These are phyloP conservation scores for Amphiprion ocellaris DNA, from an alignment of 2,113 vertebrate genomes.

Conservation along the genomic window DNA sequence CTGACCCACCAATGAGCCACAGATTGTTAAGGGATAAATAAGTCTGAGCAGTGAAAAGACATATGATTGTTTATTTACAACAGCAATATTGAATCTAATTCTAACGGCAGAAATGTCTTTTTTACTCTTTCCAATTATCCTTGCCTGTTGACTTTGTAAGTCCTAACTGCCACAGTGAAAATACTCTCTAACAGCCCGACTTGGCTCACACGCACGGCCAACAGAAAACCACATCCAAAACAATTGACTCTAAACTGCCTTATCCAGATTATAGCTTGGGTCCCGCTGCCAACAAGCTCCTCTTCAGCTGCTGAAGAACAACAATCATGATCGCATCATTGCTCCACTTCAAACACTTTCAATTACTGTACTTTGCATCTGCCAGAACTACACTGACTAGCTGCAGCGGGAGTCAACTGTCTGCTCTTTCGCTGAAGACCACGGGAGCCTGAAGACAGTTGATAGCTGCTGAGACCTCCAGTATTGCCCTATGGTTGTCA, in stretches of 20 bases:
- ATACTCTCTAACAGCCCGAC: neutral
- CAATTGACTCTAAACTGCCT: constrained; percentile 3
- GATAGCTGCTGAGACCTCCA: constrained; percentile 38
- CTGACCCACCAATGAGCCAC: neutral
- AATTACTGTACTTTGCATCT: constrained; percentile 33
- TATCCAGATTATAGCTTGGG: constrained; percentile 33
- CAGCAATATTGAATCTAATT: neutral
- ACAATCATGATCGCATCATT: constrained; percentile 4
- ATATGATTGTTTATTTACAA: constrained; percentile 18
- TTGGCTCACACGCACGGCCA: constrained; percentile 8
- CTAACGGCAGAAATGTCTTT: neutral
- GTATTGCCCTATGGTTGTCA: constrained; percentile 18
- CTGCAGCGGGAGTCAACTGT: constrained; percentile 20
- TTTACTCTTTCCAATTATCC: constrained; percentile 1
- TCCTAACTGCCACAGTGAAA: constrained; percentile 9
- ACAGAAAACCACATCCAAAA: constrained; percentile 17
- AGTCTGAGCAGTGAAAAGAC: constrained; percentile 7
- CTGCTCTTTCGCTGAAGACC: constrained; percentile 21
- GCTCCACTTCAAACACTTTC: constrained; percentile 36
- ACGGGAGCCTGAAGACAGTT: constrained; percentile 28
- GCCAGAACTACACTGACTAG: neutral
- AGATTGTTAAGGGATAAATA: neutral
- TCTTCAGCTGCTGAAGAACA: constrained; percentile 23
- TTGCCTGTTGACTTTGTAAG: constrained; percentile 14
- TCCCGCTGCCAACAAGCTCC: constrained; percentile 15